Evolutionary conservation across 2,797 vertebrate species (phyloP), one percentile per base, ranked within the genome.

Genomic region (Enteromius paludinosus): DNA sequence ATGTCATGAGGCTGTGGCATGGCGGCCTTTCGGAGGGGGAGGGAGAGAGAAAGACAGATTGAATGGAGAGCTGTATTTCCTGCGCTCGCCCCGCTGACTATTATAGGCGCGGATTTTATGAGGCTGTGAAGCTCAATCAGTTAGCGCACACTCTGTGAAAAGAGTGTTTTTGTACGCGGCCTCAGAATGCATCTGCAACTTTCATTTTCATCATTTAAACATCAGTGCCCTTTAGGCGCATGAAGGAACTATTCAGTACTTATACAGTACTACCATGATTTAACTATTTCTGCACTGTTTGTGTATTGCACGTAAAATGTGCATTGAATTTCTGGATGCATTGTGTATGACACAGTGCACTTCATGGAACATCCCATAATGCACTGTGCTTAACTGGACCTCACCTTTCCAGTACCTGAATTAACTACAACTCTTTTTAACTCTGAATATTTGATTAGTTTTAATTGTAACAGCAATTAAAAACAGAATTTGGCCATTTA

Each of bases 41-140:
- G 71, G 47, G 18, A 43, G 66, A 49, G 56, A 59, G 76, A 41
- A 28, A 52, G 70, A 70, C 38, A 28, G 71, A 45, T 65, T 78
- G 41, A 71, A 77, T 82, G 78, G 49, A n/a, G 79, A 78, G 64
- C 47, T 28, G 61, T 66, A 75, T 80, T 72, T 80, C 59, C 77
- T 69, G 56, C 33, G 7, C 76, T 45, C 17, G 54, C 38, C 62
- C 84, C 74, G 84, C 88, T 89, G 41, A 71, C 85, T 89, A 73
- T 79, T 87, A 87, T 84, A 79, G 86, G 80, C 86, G 64, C 59
- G 79, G 86, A 86, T 87, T 85, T 91, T 90, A 90, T 89, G 89
- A 79, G 80, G 83, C 86, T 89, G 89, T 90, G 91, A 91, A 92
- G 10, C 23, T 68, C 64, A 64, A 69, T 78, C 78, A 85, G 71